Conservation (phyloP, 2,888 invertebrate genomes). For the Oscheius onirici region DNA sequence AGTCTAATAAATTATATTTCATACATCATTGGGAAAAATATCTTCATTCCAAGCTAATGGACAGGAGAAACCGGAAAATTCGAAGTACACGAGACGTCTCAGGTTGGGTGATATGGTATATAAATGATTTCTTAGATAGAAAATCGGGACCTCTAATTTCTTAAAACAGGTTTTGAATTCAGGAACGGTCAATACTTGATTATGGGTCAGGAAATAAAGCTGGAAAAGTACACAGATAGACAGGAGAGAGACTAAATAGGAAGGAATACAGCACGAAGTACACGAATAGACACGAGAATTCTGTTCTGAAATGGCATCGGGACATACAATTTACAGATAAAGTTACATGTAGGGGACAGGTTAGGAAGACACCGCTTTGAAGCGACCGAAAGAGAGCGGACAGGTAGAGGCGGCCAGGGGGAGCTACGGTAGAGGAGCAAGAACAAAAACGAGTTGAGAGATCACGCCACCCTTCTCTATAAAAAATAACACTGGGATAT, state of each 20-base stretch:
- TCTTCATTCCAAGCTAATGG: conserved; percentile 29
- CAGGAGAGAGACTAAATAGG: conserved; percentile 9
- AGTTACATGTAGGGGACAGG: conserved; percentile 27
- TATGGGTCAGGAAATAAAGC: conserved; percentile 23
- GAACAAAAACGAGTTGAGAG: background rate
- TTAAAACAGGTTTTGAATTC: background rate
- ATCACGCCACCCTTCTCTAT: conserved; percentile 28
- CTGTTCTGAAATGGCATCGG: conserved; percentile 22
- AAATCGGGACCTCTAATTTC: background rate
- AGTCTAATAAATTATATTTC: conserved; percentile 23
- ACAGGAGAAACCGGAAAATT: conserved; percentile 29
- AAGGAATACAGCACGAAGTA: conserved; percentile 11
- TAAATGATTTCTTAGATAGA: conserved; percentile 21
- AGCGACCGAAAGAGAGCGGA: conserved; percentile 32
- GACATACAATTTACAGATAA: conserved; percentile 22
- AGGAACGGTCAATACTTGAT: background rate
- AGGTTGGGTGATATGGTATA: conserved; percentile 24
- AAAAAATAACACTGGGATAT: conserved; percentile 29
- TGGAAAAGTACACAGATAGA: background rate
- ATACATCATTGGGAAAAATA: conserved; percentile 5
- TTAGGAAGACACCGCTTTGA: conserved; percentile 23
- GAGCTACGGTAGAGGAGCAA: conserved; percentile 3
- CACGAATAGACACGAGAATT: conserved; percentile 11
- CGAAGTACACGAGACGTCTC: conserved; percentile 21
- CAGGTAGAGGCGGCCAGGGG: conserved; percentile 24